Conservation (phyloP, 2,888 invertebrate genomes). For the Andrena bucephala region DNA sequence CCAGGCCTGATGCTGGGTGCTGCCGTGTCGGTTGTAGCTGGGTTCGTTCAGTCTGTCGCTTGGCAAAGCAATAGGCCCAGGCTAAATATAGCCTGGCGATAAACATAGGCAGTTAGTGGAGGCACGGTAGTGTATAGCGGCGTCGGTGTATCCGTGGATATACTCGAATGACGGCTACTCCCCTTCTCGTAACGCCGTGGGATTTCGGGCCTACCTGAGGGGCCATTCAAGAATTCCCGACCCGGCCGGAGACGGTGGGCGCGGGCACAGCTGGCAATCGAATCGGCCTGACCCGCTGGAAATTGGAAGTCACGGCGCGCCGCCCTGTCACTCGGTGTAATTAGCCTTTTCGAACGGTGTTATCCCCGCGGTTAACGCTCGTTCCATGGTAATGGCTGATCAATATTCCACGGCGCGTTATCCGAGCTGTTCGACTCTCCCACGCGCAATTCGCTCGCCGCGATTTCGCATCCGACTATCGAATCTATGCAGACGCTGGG, state of each 20-base stretch:
- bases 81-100: slow-evolving; percentile 83
- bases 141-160: slow-evolving; percentile 68
- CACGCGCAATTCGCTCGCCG: slow-evolving; percentile 30
- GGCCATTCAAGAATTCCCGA: slow-evolving; percentile 54
- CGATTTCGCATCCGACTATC: slow-evolving; percentile 33
- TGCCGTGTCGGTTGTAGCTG: slow-evolving; percentile 48
- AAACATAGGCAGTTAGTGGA: slow-evolving; percentile 82
- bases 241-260: slow-evolving; percentile 8
- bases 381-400: slow-evolving; percentile 44
- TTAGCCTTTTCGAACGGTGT: slow-evolving; percentile 44
- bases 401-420: slow-evolving; percentile 51
- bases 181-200: slow-evolving; percentile 50
- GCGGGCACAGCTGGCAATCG: background rate
- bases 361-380: slow-evolving; percentile 26
- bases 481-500: background rate
- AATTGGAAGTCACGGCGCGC: slow-evolving; percentile 21
- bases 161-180: slow-evolving; percentile 53
- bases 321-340: slow-evolving; percentile 16
- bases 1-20: slow-evolving; percentile 42
- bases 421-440: slow-evolving; percentile 36
- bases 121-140: slow-evolving; percentile 70
- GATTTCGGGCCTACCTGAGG: slow-evolving; percentile 60
- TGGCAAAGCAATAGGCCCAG: slow-evolving; percentile 79
- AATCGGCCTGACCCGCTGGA: slow-evolving; percentile 1
- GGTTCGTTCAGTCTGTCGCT: slow-evolving; percentile 75